These are phyloP conservation scores for Lasioglossum albipes DNA, from an alignment of 1,140 invertebrate genomes.

Conservation along the genomic window DNA sequence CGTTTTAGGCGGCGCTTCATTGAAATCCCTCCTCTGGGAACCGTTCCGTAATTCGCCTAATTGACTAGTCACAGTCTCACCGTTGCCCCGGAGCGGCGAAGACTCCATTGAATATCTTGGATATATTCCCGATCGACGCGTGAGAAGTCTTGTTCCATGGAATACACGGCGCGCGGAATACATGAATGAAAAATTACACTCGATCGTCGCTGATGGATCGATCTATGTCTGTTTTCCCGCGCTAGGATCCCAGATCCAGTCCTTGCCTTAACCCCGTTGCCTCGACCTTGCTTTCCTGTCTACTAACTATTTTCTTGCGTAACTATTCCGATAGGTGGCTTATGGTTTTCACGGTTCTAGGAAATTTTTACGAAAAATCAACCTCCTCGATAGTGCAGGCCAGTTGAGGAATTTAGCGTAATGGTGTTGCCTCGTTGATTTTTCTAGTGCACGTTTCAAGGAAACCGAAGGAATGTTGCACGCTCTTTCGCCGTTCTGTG, in stretches of 20 bases:
- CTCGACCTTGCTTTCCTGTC: conserved; percentile 30
- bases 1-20: not conserved
- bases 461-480: not conserved
- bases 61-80: not conserved
- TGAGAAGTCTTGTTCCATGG: not conserved
- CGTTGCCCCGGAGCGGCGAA: not conserved
- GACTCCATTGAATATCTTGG: not conserved
- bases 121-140: not conserved
- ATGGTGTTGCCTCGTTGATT: not conserved
- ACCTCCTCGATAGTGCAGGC: not conserved
- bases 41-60: not conserved
- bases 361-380: not conserved
- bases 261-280: not conserved
- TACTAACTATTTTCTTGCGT: not conserved
- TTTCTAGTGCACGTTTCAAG: not conserved
- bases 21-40: not conserved
- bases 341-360: not conserved
- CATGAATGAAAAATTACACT: not conserved
- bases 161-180: not conserved
- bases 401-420: not conserved
- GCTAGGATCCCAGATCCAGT: not conserved
- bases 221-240: not conserved
- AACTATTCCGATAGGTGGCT: not conserved
- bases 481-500: no score
- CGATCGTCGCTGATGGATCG: not conserved